Conservation (phyloP, 1,140 invertebrate genomes). For the Drosophila sechellia region DNA sequence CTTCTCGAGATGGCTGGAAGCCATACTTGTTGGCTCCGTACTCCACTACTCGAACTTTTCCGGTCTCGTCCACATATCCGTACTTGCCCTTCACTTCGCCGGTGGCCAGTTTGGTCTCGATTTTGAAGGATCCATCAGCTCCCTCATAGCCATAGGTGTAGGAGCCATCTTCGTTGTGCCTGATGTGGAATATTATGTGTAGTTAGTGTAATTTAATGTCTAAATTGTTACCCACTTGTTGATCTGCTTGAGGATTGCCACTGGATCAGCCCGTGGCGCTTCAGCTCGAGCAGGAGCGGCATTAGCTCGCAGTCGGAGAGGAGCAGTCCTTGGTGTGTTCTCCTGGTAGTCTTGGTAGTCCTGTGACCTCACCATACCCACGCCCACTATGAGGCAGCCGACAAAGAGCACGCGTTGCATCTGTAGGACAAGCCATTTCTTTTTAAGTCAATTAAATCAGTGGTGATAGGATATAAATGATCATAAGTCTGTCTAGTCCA, state of each 20-base stretch:
- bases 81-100: conserved; percentile 94
- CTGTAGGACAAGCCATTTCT: conserved; percentile 32
- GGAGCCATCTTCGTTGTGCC: conserved; percentile 93
- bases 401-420: conserved; percentile 64
- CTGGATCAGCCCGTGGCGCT: conserved; percentile 87
- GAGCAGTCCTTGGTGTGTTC: conserved; percentile 85
- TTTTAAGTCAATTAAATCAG: not conserved
- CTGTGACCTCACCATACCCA: conserved; percentile 85
- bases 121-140: conserved; percentile 93
- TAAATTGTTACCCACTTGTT: conserved; percentile 86
- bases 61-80: conserved; percentile 93
- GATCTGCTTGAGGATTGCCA: conserved; percentile 93
- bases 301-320: conserved; percentile 85
- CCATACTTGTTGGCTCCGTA: conserved; percentile 95
- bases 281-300: conserved; percentile 84
- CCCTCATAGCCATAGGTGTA: conserved; percentile 95
- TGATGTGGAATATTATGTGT: conserved; percentile 54
- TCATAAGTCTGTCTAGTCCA: not conserved
- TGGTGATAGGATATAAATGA: not conserved
- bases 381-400: conserved; percentile 45
- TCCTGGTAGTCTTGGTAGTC: conserved; percentile 87
- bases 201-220: too few species aligned
- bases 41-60: conserved; percentile 91
- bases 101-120: conserved; percentile 91
- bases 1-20: conserved; percentile 94